phyloP scores from a whole-genome alignment of 2,888 invertebrate species.

The Netelia fuscicornis region DNA sequence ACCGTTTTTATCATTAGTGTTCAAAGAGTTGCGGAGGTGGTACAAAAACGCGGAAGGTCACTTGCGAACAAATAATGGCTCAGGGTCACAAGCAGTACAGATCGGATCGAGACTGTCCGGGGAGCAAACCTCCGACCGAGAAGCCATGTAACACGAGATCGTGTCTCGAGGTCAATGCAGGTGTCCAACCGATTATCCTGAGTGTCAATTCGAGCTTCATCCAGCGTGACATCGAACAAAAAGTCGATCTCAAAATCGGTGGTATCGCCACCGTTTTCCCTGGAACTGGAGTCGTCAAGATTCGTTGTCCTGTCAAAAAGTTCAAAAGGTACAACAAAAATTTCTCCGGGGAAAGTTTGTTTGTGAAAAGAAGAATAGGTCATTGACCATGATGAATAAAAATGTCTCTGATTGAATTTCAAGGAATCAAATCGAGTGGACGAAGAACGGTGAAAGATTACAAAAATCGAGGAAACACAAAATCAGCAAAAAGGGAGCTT shows the following conservation, averaged over 20 bases:
- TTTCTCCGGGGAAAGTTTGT: neutral
- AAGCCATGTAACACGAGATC: constrained; percentile 95
- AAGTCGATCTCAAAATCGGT: constrained; percentile 94
- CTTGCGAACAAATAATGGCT: constrained; percentile 96
- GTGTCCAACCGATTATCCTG: constrained; percentile 90
- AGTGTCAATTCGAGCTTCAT: constrained; percentile 92
- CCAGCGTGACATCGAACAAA: constrained; percentile 92
- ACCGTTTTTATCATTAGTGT: constrained; percentile 87
- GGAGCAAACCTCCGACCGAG: constrained; percentile 90
- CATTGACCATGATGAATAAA: neutral
- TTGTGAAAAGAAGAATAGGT: neutral
- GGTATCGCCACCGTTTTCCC: constrained; percentile 96
- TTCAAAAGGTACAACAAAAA: constrained; percentile 85
- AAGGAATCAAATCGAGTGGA: constrained; percentile 94
- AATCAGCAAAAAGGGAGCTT: constrained; percentile 95
- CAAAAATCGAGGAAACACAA: constrained; percentile 93
- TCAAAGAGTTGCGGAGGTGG: constrained; percentile 97
- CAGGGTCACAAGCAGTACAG: constrained; percentile 95
- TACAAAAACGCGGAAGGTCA: constrained; percentile 91
- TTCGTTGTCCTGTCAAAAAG: constrained; percentile 96
- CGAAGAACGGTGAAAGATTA: constrained; percentile 93
- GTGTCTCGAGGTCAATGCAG: constrained; percentile 89
- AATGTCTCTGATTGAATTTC: constrained; percentile 50
- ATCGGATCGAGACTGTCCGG: constrained; percentile 91
- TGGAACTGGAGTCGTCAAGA: constrained; percentile 94